Evolutionary conservation across 2,113 vertebrate species (phyloP), one percentile per base, ranked within the genome.

Genomic region (Paracanthobrama guichenoti): DNA sequence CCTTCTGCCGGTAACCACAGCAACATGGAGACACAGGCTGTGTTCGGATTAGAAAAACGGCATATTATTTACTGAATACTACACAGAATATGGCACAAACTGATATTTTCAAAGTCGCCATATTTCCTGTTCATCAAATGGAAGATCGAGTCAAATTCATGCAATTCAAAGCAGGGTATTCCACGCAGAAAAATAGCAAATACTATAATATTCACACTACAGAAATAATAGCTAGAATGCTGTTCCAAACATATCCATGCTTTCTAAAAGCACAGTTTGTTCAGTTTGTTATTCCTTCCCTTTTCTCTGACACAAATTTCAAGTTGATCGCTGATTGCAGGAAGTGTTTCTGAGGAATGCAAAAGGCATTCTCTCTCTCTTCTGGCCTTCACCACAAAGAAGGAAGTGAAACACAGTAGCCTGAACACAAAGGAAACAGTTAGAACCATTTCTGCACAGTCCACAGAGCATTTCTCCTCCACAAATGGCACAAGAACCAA

Each of bases 391-490:
- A 26, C 22, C 71, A 22, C 81, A 69, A 20, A 77, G 76, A 84
- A 55, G 71, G 84, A 88, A 88, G 82, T 66, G 82, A 88, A 88
- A 88, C 60, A 55, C 62, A 20, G 75, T 77, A 26, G 42, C 62
- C 62, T 46, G 26, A 16, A 66, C 13, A 60, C 53, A 78, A 42
- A 80, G 87, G 84, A 88, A 88, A 79, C 84, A 62, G 50, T 72
- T 88, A 60, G 22, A 75, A 55, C 16, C 28, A 24, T 84, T 64
- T 80, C 2, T 67, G 81, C 87, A 84, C 60, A 66, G 39, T 71
- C 80, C 26, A 53, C 62, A 16, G 26, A 50, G 79, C 62, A 50
- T 71, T 82, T 82, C 22, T 82, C 44, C 57, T 69, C 48, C 9
- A 57, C 80, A 28, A 26, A 71, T 42, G 28, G 57, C 80, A 82